These are phyloP conservation scores for Andrena chrysosceles DNA, from an alignment of 2,888 invertebrate genomes.

Conservation along the genomic window DNA sequence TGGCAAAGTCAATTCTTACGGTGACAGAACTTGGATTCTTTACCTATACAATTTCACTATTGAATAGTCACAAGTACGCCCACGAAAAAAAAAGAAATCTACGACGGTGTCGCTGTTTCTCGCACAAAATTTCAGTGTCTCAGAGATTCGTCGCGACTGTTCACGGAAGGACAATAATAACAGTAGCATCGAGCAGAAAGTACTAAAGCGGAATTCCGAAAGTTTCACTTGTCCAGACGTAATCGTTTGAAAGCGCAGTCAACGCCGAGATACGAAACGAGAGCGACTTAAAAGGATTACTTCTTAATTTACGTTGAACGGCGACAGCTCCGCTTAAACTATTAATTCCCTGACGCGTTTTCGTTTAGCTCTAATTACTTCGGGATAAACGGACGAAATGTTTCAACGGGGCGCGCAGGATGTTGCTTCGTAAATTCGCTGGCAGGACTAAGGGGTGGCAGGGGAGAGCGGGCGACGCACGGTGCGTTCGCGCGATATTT, in stretches of 20 bases:
- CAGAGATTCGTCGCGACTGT: neutral
- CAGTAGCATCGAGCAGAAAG: neutral
- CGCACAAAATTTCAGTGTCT: neutral
- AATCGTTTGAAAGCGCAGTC: constrained; percentile 24
- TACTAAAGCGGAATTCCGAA: neutral
- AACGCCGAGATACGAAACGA: constrained; percentile 1
- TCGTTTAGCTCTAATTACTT: constrained; percentile 30
- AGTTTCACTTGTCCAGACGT: constrained; percentile 29
- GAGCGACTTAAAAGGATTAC: constrained; percentile 39
- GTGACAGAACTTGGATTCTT: no score
- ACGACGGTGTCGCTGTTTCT: neutral
- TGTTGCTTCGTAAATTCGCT: constrained; percentile 26
- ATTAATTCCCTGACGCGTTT: constrained; percentile 43
- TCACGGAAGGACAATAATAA: neutral
- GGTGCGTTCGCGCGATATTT: constrained; percentile 4
- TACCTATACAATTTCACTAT: no score
- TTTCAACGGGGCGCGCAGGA: constrained; percentile 2
- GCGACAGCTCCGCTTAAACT: constrained; percentile 36
- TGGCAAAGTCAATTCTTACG: no score
- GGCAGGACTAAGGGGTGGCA: constrained; percentile 20
- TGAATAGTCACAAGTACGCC: neutral
- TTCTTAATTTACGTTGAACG: constrained; percentile 41
- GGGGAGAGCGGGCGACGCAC: neutral
- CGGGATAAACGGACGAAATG: constrained; percentile 41
- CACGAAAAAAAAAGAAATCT: neutral